phyloP scores from a whole-genome alignment of 2,113 vertebrate genomes.

The Podarcis cretensis region DNA sequence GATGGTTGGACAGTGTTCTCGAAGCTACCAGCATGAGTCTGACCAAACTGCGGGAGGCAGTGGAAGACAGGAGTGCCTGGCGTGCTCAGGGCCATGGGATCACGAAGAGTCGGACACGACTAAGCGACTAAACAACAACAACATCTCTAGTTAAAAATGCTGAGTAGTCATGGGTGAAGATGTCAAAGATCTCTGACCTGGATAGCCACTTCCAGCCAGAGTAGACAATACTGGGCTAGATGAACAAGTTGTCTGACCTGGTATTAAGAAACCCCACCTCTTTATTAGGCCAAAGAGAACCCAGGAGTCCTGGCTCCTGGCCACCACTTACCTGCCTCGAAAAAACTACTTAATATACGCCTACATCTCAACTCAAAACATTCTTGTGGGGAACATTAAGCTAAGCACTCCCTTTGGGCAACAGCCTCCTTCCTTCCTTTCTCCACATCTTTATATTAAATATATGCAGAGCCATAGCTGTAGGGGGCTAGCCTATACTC shows the following conservation, averaged over 20 bases:
- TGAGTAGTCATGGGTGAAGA: not conserved
- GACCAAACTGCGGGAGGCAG: no score
- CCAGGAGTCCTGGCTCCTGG: not conserved
- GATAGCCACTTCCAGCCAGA: not conserved
- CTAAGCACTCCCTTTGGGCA: not conserved
- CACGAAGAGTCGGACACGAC: no score
- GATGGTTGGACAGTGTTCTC: no score
- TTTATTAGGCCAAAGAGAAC: not conserved
- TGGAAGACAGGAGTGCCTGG: no score
- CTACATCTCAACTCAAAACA: not conserved
- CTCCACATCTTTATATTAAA: not conserved
- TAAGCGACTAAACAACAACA: no score
- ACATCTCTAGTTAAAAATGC: not conserved
- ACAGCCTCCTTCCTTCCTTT: not conserved
- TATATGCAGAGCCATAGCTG: no score
- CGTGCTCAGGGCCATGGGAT: no score
- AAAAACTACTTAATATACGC: not conserved
- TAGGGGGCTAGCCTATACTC: no score
- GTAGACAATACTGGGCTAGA: not conserved
- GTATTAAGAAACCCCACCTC: not conserved
- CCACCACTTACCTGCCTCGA: not conserved
- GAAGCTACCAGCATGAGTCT: no score
- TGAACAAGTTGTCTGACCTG: no score
- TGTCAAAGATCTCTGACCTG: not conserved
- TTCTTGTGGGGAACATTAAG: not conserved